These are phyloP conservation scores for Geococcyx californianus DNA, from an alignment of 2,113 vertebrate genomes.

Conservation along the genomic window DNA sequence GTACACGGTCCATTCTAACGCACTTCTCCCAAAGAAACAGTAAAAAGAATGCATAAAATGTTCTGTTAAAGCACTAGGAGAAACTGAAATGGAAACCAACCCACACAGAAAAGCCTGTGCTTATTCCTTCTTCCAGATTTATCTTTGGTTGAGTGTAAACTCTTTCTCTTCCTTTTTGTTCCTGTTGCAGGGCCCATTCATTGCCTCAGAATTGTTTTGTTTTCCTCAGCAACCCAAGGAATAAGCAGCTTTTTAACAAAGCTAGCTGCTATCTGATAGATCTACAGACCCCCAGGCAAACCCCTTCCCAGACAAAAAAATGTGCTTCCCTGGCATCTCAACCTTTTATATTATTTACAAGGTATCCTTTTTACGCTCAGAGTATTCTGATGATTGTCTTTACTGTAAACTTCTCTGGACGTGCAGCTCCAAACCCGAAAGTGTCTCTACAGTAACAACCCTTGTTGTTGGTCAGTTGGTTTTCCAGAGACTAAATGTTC, in stretches of 20 bases:
- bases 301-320: neutral
- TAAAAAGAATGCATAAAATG: neutral
- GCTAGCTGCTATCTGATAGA: neutral
- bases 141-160: neutral
- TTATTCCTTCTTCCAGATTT: neutral
- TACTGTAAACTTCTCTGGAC: neutral
- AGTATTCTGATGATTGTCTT: neutral
- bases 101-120: neutral
- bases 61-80: neutral
- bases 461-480: neutral
- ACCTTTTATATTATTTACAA: neutral
- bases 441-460: neutral
- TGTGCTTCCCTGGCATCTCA: neutral
- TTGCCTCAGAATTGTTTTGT: no score
- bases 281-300: neutral
- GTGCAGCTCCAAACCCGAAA: neutral
- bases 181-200: neutral
- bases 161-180: neutral
- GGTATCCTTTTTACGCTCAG: neutral
- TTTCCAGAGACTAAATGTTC: neutral
- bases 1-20: neutral
- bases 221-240: neutral
- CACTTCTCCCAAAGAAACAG: neutral
- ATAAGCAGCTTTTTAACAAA: neutral
- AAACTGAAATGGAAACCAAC: neutral